These are phyloP conservation scores for Rugalucina vietnamica DNA, from an alignment of 2,888 invertebrate genomes.

Conservation along the genomic window DNA sequence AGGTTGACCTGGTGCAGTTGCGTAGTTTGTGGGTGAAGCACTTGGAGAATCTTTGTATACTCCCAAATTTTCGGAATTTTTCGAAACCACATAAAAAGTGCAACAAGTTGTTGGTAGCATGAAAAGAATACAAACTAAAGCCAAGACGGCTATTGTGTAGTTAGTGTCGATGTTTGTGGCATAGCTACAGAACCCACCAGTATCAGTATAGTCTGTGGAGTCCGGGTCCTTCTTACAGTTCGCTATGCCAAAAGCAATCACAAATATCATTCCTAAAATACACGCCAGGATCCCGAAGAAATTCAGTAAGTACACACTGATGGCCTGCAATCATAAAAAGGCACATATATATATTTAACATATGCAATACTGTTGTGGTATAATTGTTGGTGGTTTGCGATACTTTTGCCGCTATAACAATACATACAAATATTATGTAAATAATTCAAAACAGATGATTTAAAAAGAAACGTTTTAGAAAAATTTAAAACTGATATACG, in stretches of 20 bases:
- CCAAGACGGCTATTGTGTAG: background rate
- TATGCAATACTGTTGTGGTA: no score
- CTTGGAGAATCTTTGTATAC: background rate
- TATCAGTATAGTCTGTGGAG: background rate
- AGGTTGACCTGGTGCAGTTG: background rate
- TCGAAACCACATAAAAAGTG: background rate
- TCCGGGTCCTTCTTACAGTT: background rate
- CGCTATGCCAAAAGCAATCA: background rate
- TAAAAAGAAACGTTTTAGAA: no score
- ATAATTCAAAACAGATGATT: no score
- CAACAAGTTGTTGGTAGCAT: background rate
- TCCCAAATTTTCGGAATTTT: background rate
- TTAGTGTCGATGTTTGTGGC: background rate
- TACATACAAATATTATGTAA: no score
- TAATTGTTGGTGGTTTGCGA: no score
- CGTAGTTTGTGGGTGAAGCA: background rate
- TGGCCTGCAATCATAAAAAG: background rate
- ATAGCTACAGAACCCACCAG: background rate
- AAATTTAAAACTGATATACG: no score
- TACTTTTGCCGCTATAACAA: no score
- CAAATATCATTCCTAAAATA: background rate
- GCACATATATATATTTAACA: no score
- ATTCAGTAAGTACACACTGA: background rate
- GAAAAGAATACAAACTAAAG: background rate
- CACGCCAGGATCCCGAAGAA: background rate